These are phyloP conservation scores for Gadopsis bispinosus DNA, from an alignment of 2,797 vertebrate species.

Conservation along the genomic window DNA sequence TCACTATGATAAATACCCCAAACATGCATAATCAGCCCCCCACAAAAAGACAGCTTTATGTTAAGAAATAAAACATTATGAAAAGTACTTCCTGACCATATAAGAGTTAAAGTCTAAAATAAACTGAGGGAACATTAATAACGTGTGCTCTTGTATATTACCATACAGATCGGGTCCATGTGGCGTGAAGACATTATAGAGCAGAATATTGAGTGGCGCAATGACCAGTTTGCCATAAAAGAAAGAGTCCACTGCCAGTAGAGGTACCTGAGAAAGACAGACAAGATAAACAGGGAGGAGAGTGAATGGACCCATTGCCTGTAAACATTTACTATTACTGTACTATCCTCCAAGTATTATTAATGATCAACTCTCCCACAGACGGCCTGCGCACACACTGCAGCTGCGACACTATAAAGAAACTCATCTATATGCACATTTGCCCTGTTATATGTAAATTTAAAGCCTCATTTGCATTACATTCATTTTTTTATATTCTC, in stretches of 20 bases:
- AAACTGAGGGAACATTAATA: background rate
- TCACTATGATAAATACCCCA: background rate
- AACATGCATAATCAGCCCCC: background rate
- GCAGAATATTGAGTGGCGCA: conserved; percentile 94
- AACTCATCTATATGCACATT: background rate
- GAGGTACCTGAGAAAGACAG: conserved; percentile 85
- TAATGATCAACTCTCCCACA: conserved; percentile 10
- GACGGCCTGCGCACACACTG: background rate
- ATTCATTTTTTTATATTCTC: conserved; percentile 28
- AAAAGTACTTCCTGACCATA: background rate
- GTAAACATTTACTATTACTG: background rate
- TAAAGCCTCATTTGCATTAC: background rate
- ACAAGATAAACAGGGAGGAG: conserved; percentile 37
- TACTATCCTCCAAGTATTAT: background rate
- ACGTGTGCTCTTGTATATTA: conserved; percentile 72
- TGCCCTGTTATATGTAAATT: background rate
- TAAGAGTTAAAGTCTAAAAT: background rate
- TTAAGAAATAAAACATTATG: background rate
- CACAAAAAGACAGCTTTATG: background rate
- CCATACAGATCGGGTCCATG: conserved; percentile 98
- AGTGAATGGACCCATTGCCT: background rate
- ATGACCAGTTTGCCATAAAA: conserved; percentile 96
- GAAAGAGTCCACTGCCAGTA: conserved; percentile 93
- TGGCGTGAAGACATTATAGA: conserved; percentile 96
- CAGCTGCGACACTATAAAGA: background rate